Evolutionary conservation across 1,140 invertebrate genomes (phyloP).

Genomic region (Neomicropteryx cornuta): DNA sequence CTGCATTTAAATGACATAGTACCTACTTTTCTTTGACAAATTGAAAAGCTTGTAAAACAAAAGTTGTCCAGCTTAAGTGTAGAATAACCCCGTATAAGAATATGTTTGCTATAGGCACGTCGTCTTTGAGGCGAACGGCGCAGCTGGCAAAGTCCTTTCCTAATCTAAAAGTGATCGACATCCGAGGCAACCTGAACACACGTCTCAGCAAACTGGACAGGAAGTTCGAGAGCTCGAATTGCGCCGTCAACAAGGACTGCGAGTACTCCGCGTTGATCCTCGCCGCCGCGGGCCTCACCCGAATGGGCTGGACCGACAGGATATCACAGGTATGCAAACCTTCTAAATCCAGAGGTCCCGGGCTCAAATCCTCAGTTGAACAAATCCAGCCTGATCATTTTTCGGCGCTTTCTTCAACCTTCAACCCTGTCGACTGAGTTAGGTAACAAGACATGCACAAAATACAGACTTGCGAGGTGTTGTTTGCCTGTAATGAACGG

Average conservation of each 20-base stretch:
- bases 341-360: no score
- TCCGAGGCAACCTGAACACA: conserved; percentile 80
- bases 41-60: no score
- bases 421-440: no score
- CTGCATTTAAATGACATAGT: no score
- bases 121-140: conserved; percentile 80
- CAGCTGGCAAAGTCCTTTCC: conserved; percentile 74
- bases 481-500: no score
- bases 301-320: conserved; percentile 78
- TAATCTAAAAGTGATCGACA: conserved; percentile 69
- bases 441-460: no score
- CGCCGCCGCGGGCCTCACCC: conserved; percentile 76
- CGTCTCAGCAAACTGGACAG: conserved; percentile 76
- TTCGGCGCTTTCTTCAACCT: no score
- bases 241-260: conserved; percentile 13
- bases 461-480: no score
- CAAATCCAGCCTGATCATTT: conserved; percentile 4
- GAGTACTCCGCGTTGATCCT: conserved; percentile 78
- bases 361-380: no score
- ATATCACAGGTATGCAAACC: conserved; percentile 80
- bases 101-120: conserved; percentile 60
- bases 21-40: no score
- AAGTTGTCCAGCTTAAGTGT: no score
- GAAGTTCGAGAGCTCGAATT: conserved; percentile 2
- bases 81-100: no score